Base-by-base conservation (phyloP, 1,140 invertebrate species). In the Bombus pyrosoma region DNA sequence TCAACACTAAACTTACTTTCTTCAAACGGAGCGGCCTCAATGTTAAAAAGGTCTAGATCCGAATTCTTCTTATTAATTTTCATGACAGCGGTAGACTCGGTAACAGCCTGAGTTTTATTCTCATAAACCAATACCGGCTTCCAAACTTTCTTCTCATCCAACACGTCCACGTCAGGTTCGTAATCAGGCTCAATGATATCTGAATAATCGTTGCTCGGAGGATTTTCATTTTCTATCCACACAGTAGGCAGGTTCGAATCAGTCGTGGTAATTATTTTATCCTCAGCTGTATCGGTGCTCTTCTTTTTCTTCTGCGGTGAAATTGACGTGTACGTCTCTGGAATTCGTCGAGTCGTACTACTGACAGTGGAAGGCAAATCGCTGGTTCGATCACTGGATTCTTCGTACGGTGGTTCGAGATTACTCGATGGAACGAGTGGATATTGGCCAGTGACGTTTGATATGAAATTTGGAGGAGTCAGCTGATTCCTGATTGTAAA, bases 61-160 rank as follows among this genome's bases (percentile, higher is more conserved):
- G 18, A 32, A 2, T 83, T 90, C 66, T 90, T 92, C 47, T 85
- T 82, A 53, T 86, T 87, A 32, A 95, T 92, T 82, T 87, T 93
- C 94, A 95, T 95, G 57, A 95, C 91, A 15, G 88, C 91, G 0
- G 94, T 93, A 3, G 91, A 86, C 73, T 93, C 87, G 1, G 47
- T 87, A 9, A 81, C 59, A 2, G 80, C 73, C 72, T 90, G 87
- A 1, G 91, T 93, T 75, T 91, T 93, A 83, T 94, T 94, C 34
- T 92, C 87, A n/a, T 93, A 92, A 18, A 92, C 90, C 12, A 94
- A 37, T 12, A 86, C 84, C 0, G 94, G 93, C 47, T 94, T 94
- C 93, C 93, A 95, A 2, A 76, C 83, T 32, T 92, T 82, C 53
- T 91, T 93, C 0, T 90, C 81, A 2, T 90, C 91, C 18, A 93